phyloP scores from a whole-genome alignment of 2,797 vertebrate species.

The Alfaro cultratus region DNA sequence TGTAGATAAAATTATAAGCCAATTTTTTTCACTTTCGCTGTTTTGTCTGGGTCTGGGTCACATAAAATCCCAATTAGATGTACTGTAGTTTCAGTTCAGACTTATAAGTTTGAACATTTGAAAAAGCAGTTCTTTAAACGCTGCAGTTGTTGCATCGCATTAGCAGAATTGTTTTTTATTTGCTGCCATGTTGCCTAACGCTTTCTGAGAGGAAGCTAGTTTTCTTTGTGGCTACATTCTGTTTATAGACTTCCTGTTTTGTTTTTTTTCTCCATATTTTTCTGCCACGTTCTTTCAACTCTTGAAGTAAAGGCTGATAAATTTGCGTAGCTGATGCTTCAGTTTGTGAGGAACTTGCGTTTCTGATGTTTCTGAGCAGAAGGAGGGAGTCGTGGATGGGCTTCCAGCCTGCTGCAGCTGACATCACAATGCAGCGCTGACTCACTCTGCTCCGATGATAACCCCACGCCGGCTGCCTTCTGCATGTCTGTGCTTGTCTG shows the following conservation, averaged over 20 bases:
- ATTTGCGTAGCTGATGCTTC: neutral
- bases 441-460: constrained; percentile 22
- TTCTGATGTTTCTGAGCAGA: constrained; percentile 9
- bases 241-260: constrained; percentile 68
- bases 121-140: neutral
- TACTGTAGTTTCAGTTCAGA: neutral
- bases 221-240: constrained; percentile 53
- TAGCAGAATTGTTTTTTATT: constrained; percentile 20
- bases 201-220: constrained; percentile 54
- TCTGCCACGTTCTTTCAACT: constrained; percentile 19
- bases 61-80: neutral
- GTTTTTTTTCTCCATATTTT: constrained; percentile 46
- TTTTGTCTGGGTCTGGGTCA: neutral
- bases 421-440: constrained; percentile 17
- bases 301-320: constrained; percentile 20
- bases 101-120: neutral
- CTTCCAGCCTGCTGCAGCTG: constrained; percentile 11
- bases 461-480: neutral
- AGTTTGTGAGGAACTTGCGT: constrained; percentile 6
- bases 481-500: constrained; percentile 1
- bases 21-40: neutral
- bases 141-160: neutral
- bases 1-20: neutral
- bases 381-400: constrained; percentile 4
- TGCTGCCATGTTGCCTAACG: constrained; percentile 32